Evolutionary conservation across 2,888 invertebrate species (phyloP).

Genomic region (Chaitophorus viminalis): DNA sequence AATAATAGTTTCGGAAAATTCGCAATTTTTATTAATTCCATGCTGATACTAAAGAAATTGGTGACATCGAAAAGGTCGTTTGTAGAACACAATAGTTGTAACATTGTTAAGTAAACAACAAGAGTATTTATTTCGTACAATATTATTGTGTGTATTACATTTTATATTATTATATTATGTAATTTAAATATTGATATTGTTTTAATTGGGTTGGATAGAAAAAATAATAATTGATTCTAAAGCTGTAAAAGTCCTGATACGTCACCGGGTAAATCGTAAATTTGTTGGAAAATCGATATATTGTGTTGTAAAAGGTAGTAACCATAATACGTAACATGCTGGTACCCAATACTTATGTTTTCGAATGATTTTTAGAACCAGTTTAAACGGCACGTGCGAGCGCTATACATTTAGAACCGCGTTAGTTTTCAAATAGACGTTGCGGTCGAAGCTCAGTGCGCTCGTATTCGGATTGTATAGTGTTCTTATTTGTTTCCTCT

Average conservation of each 20-base stretch:
- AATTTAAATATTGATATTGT: background rate
- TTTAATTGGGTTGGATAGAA: background rate
- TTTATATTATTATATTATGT: too few relatives aligned
- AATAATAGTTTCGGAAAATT: too few relatives aligned
- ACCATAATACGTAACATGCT: background rate
- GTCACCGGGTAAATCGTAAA: background rate
- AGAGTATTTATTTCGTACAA: too few relatives aligned
- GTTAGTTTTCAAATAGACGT: slow-evolving; percentile 37
- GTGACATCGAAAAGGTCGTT: too few relatives aligned
- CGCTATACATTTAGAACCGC: background rate
- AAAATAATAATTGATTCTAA: background rate
- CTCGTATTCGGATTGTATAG: background rate
- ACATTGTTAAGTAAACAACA: too few relatives aligned
- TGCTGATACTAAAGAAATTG: too few relatives aligned
- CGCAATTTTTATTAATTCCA: too few relatives aligned
- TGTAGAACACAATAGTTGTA: too few relatives aligned
- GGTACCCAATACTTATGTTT: background rate
- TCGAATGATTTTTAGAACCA: slow-evolving; percentile 10
- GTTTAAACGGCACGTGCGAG: background rate
- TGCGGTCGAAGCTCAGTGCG: background rate
- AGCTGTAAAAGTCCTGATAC: background rate
- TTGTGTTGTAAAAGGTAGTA: too few relatives aligned
- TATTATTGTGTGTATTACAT: too few relatives aligned
- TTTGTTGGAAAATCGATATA: background rate
- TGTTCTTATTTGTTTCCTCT: background rate